phyloP scores from a whole-genome alignment of 2,888 invertebrate genomes.

The Metopia argyrocephala region DNA sequence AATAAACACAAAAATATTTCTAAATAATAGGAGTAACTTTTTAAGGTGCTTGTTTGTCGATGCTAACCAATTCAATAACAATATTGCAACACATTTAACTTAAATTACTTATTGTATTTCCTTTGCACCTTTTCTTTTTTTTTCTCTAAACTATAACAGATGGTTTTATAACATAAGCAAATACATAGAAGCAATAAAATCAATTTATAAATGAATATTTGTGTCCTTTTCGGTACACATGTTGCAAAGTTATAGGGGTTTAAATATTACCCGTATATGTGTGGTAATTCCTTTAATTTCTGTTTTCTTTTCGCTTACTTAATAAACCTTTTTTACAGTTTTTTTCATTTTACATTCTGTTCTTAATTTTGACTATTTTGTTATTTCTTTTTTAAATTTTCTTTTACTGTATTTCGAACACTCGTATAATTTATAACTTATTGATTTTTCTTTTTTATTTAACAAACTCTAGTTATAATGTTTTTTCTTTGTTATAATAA shows the following conservation, averaged over 20 bases:
- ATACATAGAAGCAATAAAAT: not conserved
- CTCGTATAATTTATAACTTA: conserved; percentile 50
- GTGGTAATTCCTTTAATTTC: conserved; percentile 15
- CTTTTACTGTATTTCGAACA: not conserved
- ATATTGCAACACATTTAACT: no score
- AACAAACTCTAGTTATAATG: no score
- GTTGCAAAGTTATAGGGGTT: conserved; percentile 5
- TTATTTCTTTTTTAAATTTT: not conserved
- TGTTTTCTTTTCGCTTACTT: not conserved
- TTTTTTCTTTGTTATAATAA: not conserved
- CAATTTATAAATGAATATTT: not conserved
- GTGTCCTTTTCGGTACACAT: not conserved
- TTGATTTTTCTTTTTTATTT: conserved; percentile 46
- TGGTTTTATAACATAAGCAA: conserved; percentile 14
- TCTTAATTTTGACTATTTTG: not conserved
- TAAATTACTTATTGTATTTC: not conserved
- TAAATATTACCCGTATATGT: conserved; percentile 32
- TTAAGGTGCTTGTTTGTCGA: no score
- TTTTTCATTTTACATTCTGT: not conserved
- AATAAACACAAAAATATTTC: no score
- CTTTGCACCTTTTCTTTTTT: conserved; percentile 18
- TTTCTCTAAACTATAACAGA: conserved; percentile 24
- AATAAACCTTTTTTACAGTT: no score
- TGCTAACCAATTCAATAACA: no score
- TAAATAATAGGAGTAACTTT: no score